Percentiles rank a stretch among this genome's conserved stretches.
Conservation (phyloP, 2,888 invertebrate species). For the Metopia argyrocephala region DNA sequence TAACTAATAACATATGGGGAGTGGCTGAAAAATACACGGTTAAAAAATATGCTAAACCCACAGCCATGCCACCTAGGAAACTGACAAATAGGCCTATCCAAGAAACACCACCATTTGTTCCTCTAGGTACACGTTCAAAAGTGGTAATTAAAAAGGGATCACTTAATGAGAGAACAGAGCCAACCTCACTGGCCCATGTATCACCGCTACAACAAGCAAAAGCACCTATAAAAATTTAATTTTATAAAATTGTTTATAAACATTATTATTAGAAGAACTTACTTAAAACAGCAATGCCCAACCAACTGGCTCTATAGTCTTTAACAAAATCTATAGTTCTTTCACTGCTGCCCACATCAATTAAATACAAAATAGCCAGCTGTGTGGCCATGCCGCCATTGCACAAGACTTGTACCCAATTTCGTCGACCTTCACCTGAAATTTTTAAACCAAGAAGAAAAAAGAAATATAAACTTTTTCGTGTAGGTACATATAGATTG, state of each 20-base stretch:
- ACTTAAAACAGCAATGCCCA: constrained; percentile 89
- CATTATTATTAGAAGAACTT: constrained; percentile 63
- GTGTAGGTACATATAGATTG: too few relatives aligned
- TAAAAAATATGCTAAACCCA: constrained; percentile 87
- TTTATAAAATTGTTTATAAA: not conserved
- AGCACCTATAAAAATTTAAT: constrained; percentile 79
- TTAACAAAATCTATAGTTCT: constrained; percentile 87
- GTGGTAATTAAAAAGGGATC: constrained; percentile 88
- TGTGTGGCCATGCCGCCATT: constrained; percentile 92
- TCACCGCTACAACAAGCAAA: constrained; percentile 92
- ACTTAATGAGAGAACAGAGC: constrained; percentile 84
- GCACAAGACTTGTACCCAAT: constrained; percentile 93
- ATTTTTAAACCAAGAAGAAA: too few relatives aligned
- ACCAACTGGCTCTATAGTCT: constrained; percentile 89
- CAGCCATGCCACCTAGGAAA: constrained; percentile 79
- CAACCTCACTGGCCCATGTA: constrained; percentile 94
- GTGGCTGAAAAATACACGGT: constrained; percentile 83
- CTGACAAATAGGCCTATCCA: constrained; percentile 81
- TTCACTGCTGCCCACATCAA: constrained; percentile 89
- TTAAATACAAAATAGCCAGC: constrained; percentile 86
- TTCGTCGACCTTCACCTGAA: constrained; percentile 88
- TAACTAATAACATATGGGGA: constrained; percentile 80
- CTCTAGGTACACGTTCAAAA: constrained; percentile 87
- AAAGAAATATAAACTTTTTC: too few relatives aligned
- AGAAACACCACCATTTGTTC: constrained; percentile 94